A percentile compares a stretch with the other conserved stretches of the same genome.
phyloP scores from a whole-genome alignment of 1,140 invertebrate species.

The Alviniconcha marisindica region DNA sequence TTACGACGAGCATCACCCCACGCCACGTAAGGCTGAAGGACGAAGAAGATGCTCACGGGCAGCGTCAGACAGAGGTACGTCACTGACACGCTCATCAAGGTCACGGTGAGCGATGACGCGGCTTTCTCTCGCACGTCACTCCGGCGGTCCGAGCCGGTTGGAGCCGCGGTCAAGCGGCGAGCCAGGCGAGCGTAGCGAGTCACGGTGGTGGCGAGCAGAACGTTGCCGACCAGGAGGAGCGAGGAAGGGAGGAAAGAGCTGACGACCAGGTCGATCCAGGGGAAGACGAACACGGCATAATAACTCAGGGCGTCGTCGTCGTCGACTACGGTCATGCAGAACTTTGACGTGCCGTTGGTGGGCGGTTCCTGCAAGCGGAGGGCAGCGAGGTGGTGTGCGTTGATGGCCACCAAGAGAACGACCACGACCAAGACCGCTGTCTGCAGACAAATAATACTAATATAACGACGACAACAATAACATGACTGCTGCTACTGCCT shows the following conservation, averaged over 20 bases:
- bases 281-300: neutral
- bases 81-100: neutral
- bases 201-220: neutral
- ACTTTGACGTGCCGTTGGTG: too few species aligned
- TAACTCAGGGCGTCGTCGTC: neutral
- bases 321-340: too few species aligned
- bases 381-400: too few species aligned
- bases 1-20: too few species aligned
- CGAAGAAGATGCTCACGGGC: neutral
- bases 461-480: too few species aligned
- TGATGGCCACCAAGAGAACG: too few species aligned
- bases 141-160: neutral
- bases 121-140: neutral
- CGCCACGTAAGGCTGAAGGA: neutral
- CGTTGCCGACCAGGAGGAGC: neutral
- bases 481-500: too few species aligned
- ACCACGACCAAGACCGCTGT: too few species aligned
- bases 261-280: neutral
- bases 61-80: neutral
- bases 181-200: neutral
- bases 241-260: neutral
- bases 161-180: neutral
- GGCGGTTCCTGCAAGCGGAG: too few species aligned
- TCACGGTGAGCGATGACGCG: neutral
- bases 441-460: too few species aligned